Evolutionary conservation across 2,888 invertebrate genomes (phyloP), one percentile per base, ranked within the genome.

Genomic region (Dryadula phaetusa): DNA sequence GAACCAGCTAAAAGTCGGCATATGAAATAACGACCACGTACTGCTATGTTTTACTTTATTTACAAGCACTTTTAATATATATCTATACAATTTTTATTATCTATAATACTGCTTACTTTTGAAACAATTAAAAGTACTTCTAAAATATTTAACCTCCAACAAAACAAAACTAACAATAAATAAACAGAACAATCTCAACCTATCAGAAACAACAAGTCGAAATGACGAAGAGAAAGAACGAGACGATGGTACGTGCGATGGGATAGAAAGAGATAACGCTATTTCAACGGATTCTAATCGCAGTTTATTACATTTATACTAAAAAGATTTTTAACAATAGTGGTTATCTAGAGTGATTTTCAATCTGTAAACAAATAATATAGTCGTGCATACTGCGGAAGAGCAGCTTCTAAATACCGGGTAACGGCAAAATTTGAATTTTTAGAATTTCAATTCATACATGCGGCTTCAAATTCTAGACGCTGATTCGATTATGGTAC

Each of bases 1-100:
- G 79, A 82, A 84, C 84, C 76, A 67, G 56, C 72, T 85, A 86
- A 87, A 88, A 86, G 86, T 79, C 71, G 73, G 69, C 69, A 70
- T 71, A 70, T 54, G 61, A 67, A 63, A 76, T 78, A 72, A 75
- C 70, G 69, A 71, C 68, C 64, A 70, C 66, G 62, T 69, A 64
- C 56, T 72, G 64, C 62, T 66, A 67, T 60, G 60, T 40, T 10
- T 22, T 56, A 56, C n/a, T 8, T 22, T 54, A 7, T 34, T 54
- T 40, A 40, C 2, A 56, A 56, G 56, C 22, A 56, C 40, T 56
- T 40, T 56, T n/a, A 56, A 56, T 16, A 37, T 8, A 22, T 32
- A 10, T 34, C 5, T 14, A 37, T 32, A 32, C 32, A 32, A 32
- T 32, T 5, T 3, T 44, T 16, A 2, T 42, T 16, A n/a, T 42